Percentiles rank a stretch among this genome's conserved stretches.
Conservation (phyloP, 2,797 vertebrate genomes). For the Parauchenoglanis ngamensis region DNA sequence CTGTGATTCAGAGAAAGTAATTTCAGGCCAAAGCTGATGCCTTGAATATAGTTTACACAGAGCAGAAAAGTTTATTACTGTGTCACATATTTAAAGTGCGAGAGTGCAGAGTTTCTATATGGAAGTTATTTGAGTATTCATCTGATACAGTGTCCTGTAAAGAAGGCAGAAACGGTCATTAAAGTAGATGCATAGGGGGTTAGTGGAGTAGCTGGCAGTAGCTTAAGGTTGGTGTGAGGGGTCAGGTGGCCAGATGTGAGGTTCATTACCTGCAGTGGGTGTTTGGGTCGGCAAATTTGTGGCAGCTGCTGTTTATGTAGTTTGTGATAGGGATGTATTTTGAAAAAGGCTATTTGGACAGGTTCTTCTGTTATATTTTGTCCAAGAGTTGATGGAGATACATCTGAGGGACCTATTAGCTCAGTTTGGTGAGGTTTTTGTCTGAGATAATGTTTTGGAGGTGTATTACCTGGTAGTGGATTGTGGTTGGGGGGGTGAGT, state of each 20-base stretch:
- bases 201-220: neutral
- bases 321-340: neutral
- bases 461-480: neutral
- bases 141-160: neutral
- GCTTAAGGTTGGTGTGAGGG: neutral
- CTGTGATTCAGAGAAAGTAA: slow-evolving; percentile 8
- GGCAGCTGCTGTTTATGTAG: neutral
- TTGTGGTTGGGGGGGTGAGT: slow-evolving; percentile 42
- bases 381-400: no score
- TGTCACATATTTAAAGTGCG: neutral
- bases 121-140: no score
- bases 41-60: neutral
- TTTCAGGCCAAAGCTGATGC: neutral
- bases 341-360: no score
- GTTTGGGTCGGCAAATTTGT: neutral
- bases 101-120: neutral
- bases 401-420: no score
- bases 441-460: no score
- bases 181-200: neutral
- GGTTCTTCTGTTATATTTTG: no score
- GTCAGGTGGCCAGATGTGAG: neutral
- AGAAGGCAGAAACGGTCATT: neutral
- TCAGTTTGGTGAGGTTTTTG: no score
- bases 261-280: neutral
- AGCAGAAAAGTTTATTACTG: neutral